phyloP scores from a whole-genome alignment of 2,113 vertebrate species.

The Centropus unirufus region DNA sequence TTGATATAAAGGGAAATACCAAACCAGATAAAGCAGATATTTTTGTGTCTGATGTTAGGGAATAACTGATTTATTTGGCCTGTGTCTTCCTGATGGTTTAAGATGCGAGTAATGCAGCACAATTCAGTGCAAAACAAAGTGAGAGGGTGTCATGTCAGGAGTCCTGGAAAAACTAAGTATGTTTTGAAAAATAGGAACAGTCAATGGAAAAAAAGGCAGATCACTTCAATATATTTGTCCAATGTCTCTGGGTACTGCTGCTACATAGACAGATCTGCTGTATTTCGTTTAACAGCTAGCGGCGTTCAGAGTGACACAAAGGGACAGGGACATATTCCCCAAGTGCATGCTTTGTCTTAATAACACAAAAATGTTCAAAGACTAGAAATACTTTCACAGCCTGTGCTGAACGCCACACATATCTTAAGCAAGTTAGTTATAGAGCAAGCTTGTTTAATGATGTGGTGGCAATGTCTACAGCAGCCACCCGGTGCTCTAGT shows the following conservation, averaged over 20 bases:
- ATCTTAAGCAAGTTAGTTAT: background rate
- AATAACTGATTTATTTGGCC: background rate
- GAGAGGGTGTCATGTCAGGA: background rate
- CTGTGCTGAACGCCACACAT: background rate
- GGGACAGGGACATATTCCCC: background rate
- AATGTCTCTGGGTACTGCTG: background rate
- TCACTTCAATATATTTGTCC: background rate
- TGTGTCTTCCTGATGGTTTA: background rate
- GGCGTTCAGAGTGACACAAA: background rate
- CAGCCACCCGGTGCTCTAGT: background rate
- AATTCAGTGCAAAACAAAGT: background rate
- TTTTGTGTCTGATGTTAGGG: background rate
- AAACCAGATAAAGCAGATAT: background rate
- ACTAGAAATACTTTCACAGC: background rate
- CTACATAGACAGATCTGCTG: background rate
- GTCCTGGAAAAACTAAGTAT: background rate
- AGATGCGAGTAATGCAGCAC: background rate
- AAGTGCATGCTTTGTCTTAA: background rate
- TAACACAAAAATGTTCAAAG: background rate
- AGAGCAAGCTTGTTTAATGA: background rate
- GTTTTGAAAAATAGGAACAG: background rate
- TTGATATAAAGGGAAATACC: background rate
- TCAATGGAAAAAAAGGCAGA: background rate
- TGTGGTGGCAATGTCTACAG: rapidly evolving
- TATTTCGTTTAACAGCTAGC: background rate